Conservation (phyloP, 2,797 vertebrate species). For the Tangara arthus region DNA sequence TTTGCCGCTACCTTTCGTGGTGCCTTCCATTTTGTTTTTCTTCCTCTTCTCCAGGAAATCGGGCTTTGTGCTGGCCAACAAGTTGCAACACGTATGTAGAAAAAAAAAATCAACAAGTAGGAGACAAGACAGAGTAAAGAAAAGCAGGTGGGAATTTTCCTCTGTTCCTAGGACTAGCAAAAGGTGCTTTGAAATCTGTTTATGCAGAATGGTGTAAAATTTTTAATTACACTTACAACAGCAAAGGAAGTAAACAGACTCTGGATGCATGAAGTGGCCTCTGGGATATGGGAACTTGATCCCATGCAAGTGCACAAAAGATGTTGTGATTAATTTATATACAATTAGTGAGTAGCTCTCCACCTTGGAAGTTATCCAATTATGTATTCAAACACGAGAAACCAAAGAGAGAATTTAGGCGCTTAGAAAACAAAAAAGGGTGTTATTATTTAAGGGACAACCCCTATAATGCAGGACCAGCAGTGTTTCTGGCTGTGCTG, state of each 20-base stretch:
- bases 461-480: not conserved
- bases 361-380: not conserved
- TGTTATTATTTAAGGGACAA: not conserved
- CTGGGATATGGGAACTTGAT: not conserved
- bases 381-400: not conserved
- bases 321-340: not conserved
- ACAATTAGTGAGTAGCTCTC: not conserved
- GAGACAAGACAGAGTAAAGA: not conserved
- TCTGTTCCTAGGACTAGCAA: constrained; percentile 17
- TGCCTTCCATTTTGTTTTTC: not conserved
- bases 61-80: not conserved
- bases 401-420: not conserved
- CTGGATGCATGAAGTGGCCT: not conserved
- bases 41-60: not conserved
- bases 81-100: not conserved
- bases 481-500: not conserved
- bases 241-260: not conserved
- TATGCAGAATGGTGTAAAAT: constrained; percentile 15
- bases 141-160: constrained; percentile 19
- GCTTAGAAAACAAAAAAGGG: not conserved
- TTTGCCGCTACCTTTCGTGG: not conserved
- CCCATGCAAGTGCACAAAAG: not conserved
- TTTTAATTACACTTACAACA: not conserved
- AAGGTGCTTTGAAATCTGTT: constrained; percentile 19
- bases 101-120: constrained; percentile 9